Evolutionary conservation across 2,113 vertebrate genomes (phyloP).

Genomic region (Larimichthys polyactis): DNA sequence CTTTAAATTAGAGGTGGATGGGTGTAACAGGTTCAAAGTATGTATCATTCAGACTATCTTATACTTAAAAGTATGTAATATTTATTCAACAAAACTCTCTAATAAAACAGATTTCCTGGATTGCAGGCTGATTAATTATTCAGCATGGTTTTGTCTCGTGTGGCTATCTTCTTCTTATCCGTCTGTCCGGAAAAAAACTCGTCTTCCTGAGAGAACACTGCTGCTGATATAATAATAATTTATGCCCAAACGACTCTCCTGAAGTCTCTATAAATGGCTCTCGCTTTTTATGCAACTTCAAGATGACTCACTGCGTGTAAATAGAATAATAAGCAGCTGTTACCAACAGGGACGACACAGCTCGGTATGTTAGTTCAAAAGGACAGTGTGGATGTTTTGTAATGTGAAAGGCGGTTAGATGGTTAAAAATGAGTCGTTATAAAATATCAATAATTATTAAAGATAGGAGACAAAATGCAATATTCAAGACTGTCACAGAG

Average conservation of each 20-base stretch:
- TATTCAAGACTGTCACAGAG: conserved; percentile 33
- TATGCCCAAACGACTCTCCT: not conserved
- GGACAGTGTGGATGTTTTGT: not conserved
- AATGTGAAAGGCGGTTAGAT: not conserved
- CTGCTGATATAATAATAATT: not conserved
- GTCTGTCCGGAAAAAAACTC: not conserved
- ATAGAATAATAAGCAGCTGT: conserved; percentile 36
- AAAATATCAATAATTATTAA: not conserved
- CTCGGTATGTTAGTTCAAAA: not conserved
- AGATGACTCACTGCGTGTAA: conserved; percentile 44
- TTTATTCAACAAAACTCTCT: too few species aligned
- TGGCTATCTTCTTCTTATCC: conserved; percentile 4
- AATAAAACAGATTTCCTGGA: not conserved
- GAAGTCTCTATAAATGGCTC: not conserved
- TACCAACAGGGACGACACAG: not conserved
- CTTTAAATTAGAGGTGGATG: not conserved
- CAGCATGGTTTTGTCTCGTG: not conserved
- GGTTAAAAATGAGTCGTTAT: not conserved
- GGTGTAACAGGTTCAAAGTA: not conserved
- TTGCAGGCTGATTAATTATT: not conserved
- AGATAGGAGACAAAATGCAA: not conserved
- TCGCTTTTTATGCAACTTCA: conserved; percentile 34
- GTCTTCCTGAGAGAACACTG: not conserved
- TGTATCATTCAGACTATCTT: not conserved
- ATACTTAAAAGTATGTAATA: too few species aligned